These are phyloP conservation scores for Lordiphosa collinella DNA, from an alignment of 1,140 invertebrate species.

Conservation along the genomic window DNA sequence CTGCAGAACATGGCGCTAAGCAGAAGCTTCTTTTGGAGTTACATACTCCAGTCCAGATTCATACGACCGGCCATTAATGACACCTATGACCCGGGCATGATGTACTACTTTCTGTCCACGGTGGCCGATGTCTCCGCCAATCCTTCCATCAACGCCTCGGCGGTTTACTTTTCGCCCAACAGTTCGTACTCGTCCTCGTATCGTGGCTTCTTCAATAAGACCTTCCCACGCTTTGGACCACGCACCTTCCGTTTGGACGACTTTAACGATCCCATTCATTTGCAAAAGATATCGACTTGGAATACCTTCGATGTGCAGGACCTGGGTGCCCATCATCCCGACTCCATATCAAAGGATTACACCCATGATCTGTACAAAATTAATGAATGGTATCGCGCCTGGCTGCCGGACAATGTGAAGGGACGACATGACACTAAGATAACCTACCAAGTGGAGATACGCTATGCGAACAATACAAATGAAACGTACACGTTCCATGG, in stretches of 20 bases:
- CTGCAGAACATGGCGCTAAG: slow-evolving; percentile 97
- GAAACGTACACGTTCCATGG: slow-evolving; percentile 97
- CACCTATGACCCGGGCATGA: slow-evolving; percentile 97
- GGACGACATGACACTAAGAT: slow-evolving; percentile 95
- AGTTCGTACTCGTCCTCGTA: slow-evolving; percentile 97
- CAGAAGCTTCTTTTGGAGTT: slow-evolving; percentile 97
- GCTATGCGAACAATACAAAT: slow-evolving; percentile 97
- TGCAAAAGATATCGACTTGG: slow-evolving; percentile 93
- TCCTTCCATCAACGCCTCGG: slow-evolving; percentile 94
- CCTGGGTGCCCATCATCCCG: slow-evolving; percentile 88
- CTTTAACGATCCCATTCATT: slow-evolving; percentile 96
- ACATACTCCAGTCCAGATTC: slow-evolving; percentile 94
- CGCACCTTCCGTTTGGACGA: slow-evolving; percentile 94
- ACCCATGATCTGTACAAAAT: slow-evolving; percentile 93
- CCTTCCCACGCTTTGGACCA: slow-evolving; percentile 96
- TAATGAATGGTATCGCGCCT: slow-evolving; percentile 95
- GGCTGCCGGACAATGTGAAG: slow-evolving; percentile 92
- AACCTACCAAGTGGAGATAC: slow-evolving; percentile 93
- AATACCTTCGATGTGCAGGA: slow-evolving; percentile 92
- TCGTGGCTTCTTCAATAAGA: slow-evolving; percentile 97
- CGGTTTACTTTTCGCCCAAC: slow-evolving; percentile 96
- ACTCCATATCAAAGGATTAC: slow-evolving; percentile 91
- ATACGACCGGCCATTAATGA: slow-evolving; percentile 94
- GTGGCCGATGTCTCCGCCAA: slow-evolving; percentile 97
- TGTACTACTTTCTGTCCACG: slow-evolving; percentile 98